A percentile compares a stretch with the other conserved stretches of the same genome.
Conservation (phyloP, 2,113 vertebrate species). For the Brienomyrus brachyistius region DNA sequence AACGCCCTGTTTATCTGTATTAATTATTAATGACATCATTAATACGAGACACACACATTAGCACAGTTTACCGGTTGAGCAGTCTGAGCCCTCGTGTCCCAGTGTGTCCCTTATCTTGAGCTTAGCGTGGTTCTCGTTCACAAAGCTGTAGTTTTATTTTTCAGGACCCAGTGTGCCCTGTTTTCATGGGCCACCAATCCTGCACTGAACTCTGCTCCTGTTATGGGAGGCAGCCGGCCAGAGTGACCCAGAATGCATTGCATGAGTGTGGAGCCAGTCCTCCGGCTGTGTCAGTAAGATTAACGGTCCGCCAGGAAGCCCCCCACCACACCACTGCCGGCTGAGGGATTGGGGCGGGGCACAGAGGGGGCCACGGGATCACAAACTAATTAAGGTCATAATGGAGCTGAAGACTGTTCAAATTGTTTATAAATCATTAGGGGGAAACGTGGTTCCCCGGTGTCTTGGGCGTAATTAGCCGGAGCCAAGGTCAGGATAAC, state of each 20-base stretch:
- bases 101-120: neutral
- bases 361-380: neutral
- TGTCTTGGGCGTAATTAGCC: conserved; percentile 25
- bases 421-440: conserved; percentile 25
- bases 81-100: neutral
- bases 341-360: neutral
- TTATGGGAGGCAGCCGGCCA: neutral
- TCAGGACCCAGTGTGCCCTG: neutral
- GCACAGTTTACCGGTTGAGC: neutral
- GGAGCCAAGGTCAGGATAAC: conserved; percentile 26
- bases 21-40: neutral
- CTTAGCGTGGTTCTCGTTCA: neutral
- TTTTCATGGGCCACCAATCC: neutral
- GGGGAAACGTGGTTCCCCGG: neutral
- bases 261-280: neutral
- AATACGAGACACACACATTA: neutral
- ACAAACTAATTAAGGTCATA: conserved; percentile 33
- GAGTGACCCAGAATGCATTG: conserved; percentile 17
- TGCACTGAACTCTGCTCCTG: neutral
- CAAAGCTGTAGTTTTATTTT: neutral
- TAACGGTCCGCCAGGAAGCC: conserved; percentile 17
- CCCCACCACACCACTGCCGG: neutral
- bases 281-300: conserved; percentile 21
- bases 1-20: neutral
- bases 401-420: conserved; percentile 14